Evolutionary conservation across 1,140 invertebrate genomes (phyloP), one percentile per base, ranked within the genome.

Genomic region (Bombus difficillimus): DNA sequence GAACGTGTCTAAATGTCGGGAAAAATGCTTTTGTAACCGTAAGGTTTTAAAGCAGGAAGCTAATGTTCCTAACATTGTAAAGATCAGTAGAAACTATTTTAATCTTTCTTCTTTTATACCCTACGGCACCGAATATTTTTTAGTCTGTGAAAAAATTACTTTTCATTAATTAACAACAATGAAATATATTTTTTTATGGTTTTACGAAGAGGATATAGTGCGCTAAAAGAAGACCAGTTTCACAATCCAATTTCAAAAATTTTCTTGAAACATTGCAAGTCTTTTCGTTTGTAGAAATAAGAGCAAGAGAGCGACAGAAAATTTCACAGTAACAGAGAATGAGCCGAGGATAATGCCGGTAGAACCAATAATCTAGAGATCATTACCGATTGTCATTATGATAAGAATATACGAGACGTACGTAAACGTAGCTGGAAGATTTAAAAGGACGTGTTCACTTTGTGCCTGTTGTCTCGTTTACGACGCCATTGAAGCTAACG

Each of bases 61-160:
- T 53, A 8, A 22, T 53, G 47, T 22, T 53, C 5, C 47, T 53
- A 53, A 53, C 18, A 62, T 62, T n/a, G 59, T n/a, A 5, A 13
- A n/a, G 10, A 13, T n/a, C 59, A 2, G 12, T n/a, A 62, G 59
- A 62, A 62, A 62, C 28, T 62, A 13, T n/a, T n/a, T 4, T 62
- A 62, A n/a, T n/a, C 28, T n/a, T n/a, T 62, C 28, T 62, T n/a
- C 59, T n/a, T 2, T 28, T 4, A 62, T 12, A 13, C 59, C 12
- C n/a, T 4, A 3, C 13, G 2, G 0, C 3, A 10, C 3, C 0
- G 57, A 3, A 28, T 28, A 12, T 62, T 4, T 13, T 28, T 62
- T n/a, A 12, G 10, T 62, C 9, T n/a, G 59, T 4, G 3, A n/a
- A 28, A n/a, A 62, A 62, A 25, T 62, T 12, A 0, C 59, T n/a